Evolutionary conservation across 2,888 invertebrate species (phyloP), one percentile per base, ranked within the genome.

Genomic region (Chesias legatella): DNA sequence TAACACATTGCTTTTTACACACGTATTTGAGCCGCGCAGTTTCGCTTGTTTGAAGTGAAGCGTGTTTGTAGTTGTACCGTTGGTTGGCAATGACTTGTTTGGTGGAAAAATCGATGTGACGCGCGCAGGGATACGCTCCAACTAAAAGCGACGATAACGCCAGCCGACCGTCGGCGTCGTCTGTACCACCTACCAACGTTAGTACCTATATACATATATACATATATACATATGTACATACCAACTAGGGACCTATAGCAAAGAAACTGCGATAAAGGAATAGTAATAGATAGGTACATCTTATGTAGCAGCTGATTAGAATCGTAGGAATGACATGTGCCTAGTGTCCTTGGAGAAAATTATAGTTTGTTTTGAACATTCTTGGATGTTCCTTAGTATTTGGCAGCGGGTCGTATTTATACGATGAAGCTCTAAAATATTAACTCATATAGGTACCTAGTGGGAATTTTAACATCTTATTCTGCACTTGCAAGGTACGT

Each of bases 71-170:
- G 75, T 77, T 67, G 69, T 76, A 69, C 70, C 65, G 75, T 66
- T 67, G 71, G 73, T 69, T 75, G 62, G 64, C 67, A 82, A 79
- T 79, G 79, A 68, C 68, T 78, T 79, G 79, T 77, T 75, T 79
- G 54, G 75, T 70, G 76, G 79, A 77, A 84, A 85, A 85, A 85
- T 83, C 85, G 83, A 83, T 84, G 69, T 50, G 67, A 36, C 44
- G 82, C 81, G 85, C 85, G 85, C 85, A 83, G 63, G 66, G 66
- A 57, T 55, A 61, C 59, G 63, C 66, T 61, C 61, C 63, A 61
- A 69, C 64, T 44, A 42, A 22, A 26, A 31, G 41, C 10, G 10
- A 10, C 31, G 10, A 9, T 11, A 24, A 7, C 24, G 10, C 30
- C 24, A 27, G 20, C 30, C 26, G 26, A 20, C 24, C 20, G 25